A percentile compares a stretch with the other conserved stretches of the same genome.
Conservation (phyloP, 2,113 vertebrate species). For the Lota lota region DNA sequence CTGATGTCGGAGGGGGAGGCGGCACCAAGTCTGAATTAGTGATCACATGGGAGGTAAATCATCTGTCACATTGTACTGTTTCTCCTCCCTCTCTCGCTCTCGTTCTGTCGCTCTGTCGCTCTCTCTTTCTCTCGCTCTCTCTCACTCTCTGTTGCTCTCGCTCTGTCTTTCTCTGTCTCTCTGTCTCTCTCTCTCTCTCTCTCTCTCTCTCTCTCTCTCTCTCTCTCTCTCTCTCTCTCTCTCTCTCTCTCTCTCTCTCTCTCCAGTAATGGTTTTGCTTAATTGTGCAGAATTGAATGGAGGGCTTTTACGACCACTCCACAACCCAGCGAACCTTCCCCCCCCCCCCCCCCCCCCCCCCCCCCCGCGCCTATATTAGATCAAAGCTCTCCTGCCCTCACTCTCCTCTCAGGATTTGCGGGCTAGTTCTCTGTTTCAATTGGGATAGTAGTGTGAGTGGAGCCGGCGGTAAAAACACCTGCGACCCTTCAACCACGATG, state of each 20-base stretch:
- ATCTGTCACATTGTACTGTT: conserved; percentile 74
- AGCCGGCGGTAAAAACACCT: not conserved
- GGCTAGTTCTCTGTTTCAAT: not conserved
- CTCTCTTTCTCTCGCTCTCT: no score
- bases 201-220: not conserved
- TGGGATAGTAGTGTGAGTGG: not conserved
- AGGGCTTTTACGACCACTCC: conserved; percentile 63
- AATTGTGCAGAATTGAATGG: conserved; percentile 76
- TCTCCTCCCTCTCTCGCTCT: conserved; percentile 1
- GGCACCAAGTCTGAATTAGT: conserved; percentile 95
- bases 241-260: no score
- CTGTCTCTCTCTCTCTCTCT: not conserved
- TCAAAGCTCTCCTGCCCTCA: not conserved
- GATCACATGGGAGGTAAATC: conserved; percentile 98
- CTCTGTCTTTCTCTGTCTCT: conserved; percentile 34
- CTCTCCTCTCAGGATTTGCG: not conserved
- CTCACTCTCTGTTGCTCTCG: no score
- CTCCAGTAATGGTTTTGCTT: conserved; percentile 68
- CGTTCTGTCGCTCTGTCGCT: no score
- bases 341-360: conserved; percentile 45
- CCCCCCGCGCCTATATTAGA: conserved; percentile 45
- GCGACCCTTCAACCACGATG: no score
- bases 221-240: no score
- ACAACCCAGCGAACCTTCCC: conserved; percentile 39
- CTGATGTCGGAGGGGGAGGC: conserved; percentile 91